Base-by-base conservation (phyloP, 2,113 vertebrate genomes). In the Potamarius usumacintae region DNA sequence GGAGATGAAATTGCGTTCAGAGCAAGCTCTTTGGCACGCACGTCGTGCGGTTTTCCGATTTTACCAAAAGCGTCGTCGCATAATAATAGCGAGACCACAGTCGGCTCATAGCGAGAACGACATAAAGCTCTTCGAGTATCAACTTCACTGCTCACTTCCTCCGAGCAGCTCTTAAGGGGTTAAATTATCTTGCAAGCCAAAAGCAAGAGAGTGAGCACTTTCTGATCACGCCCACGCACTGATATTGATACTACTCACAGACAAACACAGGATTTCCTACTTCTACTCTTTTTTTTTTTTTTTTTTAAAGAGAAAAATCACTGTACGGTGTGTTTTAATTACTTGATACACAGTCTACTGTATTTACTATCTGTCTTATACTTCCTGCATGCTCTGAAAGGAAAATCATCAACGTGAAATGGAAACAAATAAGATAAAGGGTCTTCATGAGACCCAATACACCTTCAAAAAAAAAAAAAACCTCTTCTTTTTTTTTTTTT, bases 231-330 rank as follows among this genome's bases (percentile, higher is more conserved):
- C 91, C 91, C 89, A 92, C 93, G 87, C 85, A 1, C 89, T 83
- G 65, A 90, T 91, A 94, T 94, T 90, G 91, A 94, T 94, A 93
- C 91, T 91, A 92, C 81, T 87, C 89, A 0, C 58, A 82, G 4
- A 82, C 1, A 78, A 53, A 55, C 78, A 20, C 78, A 81, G 55
- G 55, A 60, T 25, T 11, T 60, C 30, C 55, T 20, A 12, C 6
- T n/a, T 27, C 18, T 79, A 14, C 14, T 17, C 1, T 30, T 27
- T 55, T 30, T 30, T 27, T 55, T 48, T 53, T 42, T 0, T 81
- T 42, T 2, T 14, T 18, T 57, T 30, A 9, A 30, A 57, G 4
- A 55, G 14, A 14, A 18, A 7, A 7, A 12, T n/a, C 6, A 27
- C 0, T 27, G 25, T n/a, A n/a, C 15, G 27, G 9, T 15, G 20